These are phyloP conservation scores for Hippoglossus stenolepis DNA, from an alignment of 2,113 vertebrate species.

Conservation along the genomic window DNA sequence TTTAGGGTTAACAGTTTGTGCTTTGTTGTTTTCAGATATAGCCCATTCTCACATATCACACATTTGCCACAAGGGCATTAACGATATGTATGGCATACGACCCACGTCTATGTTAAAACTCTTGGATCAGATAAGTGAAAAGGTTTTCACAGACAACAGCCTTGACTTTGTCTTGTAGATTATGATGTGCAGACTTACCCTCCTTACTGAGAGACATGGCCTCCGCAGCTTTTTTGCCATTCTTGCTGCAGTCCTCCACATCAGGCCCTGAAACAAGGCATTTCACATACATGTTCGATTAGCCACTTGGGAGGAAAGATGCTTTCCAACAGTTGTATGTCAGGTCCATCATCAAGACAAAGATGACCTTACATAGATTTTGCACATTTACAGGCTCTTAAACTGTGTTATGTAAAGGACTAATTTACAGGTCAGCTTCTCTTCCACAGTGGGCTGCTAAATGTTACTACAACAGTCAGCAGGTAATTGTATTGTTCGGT, in stretches of 20 bases:
- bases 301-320: neutral
- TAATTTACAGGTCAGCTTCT: slow-evolving; percentile 23
- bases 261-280: slow-evolving; percentile 81
- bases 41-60: neutral
- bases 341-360: neutral
- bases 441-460: neutral
- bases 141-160: neutral
- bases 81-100: too few species aligned
- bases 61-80: neutral
- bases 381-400: slow-evolving; percentile 15
- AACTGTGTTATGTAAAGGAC: slow-evolving; percentile 21
- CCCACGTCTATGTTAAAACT: too few species aligned
- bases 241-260: slow-evolving; percentile 88
- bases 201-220: slow-evolving; percentile 95
- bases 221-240: slow-evolving; percentile 87
- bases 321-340: neutral
- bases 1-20: neutral
- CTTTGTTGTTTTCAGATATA: neutral
- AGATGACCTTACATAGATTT: slow-evolving; percentile 6
- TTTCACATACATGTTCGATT: slow-evolving; percentile 29
- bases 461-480: neutral
- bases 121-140: neutral
- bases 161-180: neutral
- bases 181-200: slow-evolving; percentile 79
- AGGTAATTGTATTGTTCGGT: neutral